These are phyloP conservation scores for Arctocebus calabarensis DNA, from an alignment of 2,797 vertebrate genomes.

Conservation along the genomic window DNA sequence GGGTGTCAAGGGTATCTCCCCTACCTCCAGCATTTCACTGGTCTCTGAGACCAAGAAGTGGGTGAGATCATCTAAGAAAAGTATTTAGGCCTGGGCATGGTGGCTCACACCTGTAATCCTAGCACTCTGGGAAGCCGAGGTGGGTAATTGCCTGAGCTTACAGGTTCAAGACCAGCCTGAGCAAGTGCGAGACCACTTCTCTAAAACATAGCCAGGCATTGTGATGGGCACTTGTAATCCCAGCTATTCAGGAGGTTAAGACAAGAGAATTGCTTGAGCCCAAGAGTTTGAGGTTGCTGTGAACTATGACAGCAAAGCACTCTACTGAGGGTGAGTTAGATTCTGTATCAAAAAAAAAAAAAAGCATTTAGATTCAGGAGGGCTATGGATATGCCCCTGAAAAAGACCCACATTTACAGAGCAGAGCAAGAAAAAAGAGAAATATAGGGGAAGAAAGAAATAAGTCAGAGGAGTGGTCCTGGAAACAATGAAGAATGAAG, in stretches of 20 bases:
- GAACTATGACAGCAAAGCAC: too few relatives aligned
- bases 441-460: not conserved
- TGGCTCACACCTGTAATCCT: too few relatives aligned
- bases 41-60: not conserved
- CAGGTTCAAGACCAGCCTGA: too few relatives aligned
- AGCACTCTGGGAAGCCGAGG: too few relatives aligned
- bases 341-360: not conserved
- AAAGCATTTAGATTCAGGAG: not conserved
- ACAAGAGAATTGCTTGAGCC: too few relatives aligned
- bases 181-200: too few relatives aligned
- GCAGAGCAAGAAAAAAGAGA: constrained; percentile 14
- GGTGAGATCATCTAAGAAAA: constrained; percentile 4
- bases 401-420: not conserved
- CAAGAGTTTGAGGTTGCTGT: too few relatives aligned
- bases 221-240: too few relatives aligned
- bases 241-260: too few relatives aligned
- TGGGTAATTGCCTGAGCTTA: too few relatives aligned
- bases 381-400: not conserved
- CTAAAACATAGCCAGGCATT: too few relatives aligned
- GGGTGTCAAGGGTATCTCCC: not conserved
- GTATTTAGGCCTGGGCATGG: not conserved
- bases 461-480: constrained; percentile 1
- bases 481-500: constrained; percentile 17
- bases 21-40: not conserved
- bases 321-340: too few relatives aligned